A percentile compares a stretch with the other conserved stretches of the same genome.
Evolutionary conservation across 2,888 invertebrate species (phyloP).

Genomic region (Argyra leucocephala): DNA sequence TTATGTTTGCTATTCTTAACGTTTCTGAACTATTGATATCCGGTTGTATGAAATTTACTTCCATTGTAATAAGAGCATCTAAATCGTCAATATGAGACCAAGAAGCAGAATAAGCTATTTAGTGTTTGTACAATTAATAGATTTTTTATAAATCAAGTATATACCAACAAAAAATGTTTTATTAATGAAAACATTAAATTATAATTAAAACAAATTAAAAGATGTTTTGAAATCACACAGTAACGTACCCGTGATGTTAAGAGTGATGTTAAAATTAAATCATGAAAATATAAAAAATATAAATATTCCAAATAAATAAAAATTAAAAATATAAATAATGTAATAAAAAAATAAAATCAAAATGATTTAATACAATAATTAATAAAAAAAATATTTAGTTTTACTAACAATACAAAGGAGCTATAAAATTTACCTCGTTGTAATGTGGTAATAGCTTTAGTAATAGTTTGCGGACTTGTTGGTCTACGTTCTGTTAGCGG

Average conservation of each 20-base stretch:
- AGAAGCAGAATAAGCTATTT: slow-evolving; percentile 29
- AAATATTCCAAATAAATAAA: neutral
- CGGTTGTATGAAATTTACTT: slow-evolving; percentile 61
- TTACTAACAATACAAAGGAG: neutral
- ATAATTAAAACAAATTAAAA: slow-evolving; percentile 14
- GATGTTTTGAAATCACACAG: neutral
- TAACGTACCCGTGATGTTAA: neutral
- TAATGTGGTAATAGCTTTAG: slow-evolving; percentile 49
- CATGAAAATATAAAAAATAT: slow-evolving; percentile 7
- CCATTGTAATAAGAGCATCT: slow-evolving; percentile 69
- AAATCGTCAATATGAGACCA: slow-evolving; percentile 45
- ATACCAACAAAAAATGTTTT: slow-evolving; percentile 13
- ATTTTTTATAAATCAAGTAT: slow-evolving; percentile 22
- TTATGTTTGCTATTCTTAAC: slow-evolving; percentile 69
- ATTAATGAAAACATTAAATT: slow-evolving; percentile 19
- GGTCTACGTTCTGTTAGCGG: slow-evolving; percentile 40
- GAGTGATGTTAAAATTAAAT: slow-evolving; percentile 11
- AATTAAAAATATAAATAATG: slow-evolving; percentile 13
- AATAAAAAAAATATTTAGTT: slow-evolving; percentile 1
- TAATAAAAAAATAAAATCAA: slow-evolving; percentile 1
- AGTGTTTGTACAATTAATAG: slow-evolving; percentile 11
- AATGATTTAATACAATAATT: neutral
- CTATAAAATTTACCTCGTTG: slow-evolving; percentile 30
- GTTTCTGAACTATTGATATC: slow-evolving; percentile 40
- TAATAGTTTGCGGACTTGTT: slow-evolving; percentile 49